Conservation (phyloP, 2,797 vertebrate species). For the Sebastes minor region DNA sequence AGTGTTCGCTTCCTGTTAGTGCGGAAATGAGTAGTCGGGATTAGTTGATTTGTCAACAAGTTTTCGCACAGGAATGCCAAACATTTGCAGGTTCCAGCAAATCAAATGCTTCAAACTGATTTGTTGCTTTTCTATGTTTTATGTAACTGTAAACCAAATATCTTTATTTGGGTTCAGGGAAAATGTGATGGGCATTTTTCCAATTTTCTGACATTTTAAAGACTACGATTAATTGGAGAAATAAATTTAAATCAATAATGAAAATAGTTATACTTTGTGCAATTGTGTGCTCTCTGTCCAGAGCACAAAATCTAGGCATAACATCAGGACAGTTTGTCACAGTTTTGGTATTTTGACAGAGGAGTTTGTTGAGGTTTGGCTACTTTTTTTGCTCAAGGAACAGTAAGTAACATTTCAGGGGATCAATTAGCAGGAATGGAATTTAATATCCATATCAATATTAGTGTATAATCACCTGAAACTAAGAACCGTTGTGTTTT, state of each 20-base stretch:
- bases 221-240: background rate
- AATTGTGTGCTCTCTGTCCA: background rate
- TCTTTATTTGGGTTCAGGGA: background rate
- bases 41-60: background rate
- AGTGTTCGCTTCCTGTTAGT: background rate
- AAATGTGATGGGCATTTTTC: background rate
- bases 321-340: background rate
- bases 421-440: too few relatives aligned
- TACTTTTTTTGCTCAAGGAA: background rate
- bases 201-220: background rate
- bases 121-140: background rate
- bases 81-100: background rate
- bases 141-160: background rate
- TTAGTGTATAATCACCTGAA: too few relatives aligned
- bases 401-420: too few relatives aligned
- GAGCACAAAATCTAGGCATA: background rate
- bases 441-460: too few relatives aligned
- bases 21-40: background rate
- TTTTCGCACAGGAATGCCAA: background rate
- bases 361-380: background rate
- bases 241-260: too few relatives aligned
- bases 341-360: background rate
- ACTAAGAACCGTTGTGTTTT: too few relatives aligned
- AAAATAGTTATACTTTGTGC: background rate
- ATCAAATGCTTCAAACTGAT: background rate